Evolutionary conservation across 2,888 invertebrate species (phyloP).

Genomic region (Lepidocyrtoides sp.): DNA sequence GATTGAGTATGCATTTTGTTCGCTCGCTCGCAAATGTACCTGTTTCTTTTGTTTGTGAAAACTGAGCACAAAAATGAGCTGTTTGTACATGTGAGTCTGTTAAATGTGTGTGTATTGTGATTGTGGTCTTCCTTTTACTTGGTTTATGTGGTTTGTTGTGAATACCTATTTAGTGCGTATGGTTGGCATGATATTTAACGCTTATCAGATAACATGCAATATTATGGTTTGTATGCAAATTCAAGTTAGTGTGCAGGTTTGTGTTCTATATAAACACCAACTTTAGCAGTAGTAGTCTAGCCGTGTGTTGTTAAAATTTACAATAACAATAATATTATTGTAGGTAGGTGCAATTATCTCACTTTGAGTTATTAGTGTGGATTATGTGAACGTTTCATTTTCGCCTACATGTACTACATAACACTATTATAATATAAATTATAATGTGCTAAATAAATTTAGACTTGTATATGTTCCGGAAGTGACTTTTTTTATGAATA

Average conservation of each 20-base stretch:
- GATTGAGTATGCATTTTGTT: neutral
- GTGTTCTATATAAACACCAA: slow-evolving; percentile 3
- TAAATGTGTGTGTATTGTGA: neutral
- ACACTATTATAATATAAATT: neutral
- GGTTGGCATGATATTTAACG: neutral
- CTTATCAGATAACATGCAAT: neutral
- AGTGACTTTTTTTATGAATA: slow-evolving; percentile 1
- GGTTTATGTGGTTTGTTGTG: neutral
- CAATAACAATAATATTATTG: too few relatives aligned
- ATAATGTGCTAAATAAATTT: neutral
- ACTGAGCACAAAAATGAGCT: neutral
- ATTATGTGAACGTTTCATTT: neutral
- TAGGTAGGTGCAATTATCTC: neutral
- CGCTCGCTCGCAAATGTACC: neutral
- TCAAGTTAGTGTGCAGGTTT: neutral
- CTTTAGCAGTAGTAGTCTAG: neutral
- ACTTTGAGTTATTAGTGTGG: neutral
- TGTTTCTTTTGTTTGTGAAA: neutral
- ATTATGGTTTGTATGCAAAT: neutral
- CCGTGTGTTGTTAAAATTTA: neutral
- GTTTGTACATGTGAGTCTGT: neutral
- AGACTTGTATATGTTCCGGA: slow-evolving; percentile 7
- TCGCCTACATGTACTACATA: too few relatives aligned
- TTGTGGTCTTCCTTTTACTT: neutral
- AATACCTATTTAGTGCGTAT: neutral